Evolutionary conservation across 1,140 invertebrate genomes (phyloP), one percentile per base, ranked within the genome.

Genomic region (Pseudomyrmex flavicornis): DNA sequence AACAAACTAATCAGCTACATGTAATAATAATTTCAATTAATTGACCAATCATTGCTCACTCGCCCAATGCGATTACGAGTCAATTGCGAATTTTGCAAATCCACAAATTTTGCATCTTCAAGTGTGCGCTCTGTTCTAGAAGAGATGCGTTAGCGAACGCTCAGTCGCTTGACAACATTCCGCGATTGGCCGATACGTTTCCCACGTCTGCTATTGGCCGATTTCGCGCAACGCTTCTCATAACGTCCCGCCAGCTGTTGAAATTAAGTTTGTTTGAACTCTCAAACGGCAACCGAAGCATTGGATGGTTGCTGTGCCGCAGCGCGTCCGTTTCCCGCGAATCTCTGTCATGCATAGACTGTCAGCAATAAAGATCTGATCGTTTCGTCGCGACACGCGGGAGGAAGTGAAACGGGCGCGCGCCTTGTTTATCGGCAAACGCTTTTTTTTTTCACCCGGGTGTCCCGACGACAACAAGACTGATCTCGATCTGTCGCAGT

Each of bases 221-320:
- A 54, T 91, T 91, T 83, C 7, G 82, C 83, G 85, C 83, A 88
- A 90, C 83, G 86, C 83, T 80, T 82, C 56, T 84, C 48, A 63
- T 89, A 92, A 92, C 91, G 91, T 92, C 91, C 86, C 73, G 87
- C 90, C 91, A 92, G 91, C 91, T 91, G 91, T 90, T 90, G 86
- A 77, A 82, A 86, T 84, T 90, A 84, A 85, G 74, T 90, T 91
- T 91, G 91, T 91, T 91, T 91, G 88, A 91, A 91, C 89, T 91
- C 90, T 91, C 87, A 90, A 91, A 91, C 90, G 90, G 88, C 89
- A 87, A 89, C 86, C 84, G 86, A 62, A 62, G 17, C 12, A 20
- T 20, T 26, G 26, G 2, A 12, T 20, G 20, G 59, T 13, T 20
- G 13, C 12, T 0, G 59, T 85, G 58, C 69, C 61, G 79, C 52